phyloP scores from a whole-genome alignment of 2,888 invertebrate genomes.

The Plebejus argus region DNA sequence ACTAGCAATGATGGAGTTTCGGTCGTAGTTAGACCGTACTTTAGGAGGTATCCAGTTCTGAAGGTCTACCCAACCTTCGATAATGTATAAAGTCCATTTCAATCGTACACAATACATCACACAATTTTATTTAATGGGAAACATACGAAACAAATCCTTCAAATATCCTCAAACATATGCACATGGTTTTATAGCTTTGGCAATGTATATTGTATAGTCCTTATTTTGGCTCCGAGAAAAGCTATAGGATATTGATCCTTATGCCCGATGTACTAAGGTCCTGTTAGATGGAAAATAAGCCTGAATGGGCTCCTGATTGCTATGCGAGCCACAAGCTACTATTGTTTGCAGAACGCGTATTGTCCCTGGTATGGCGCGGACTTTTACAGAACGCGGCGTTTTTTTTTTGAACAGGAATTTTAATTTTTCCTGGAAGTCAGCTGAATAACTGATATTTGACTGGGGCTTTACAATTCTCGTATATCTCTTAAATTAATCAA shows the following conservation, averaged over 20 bases:
- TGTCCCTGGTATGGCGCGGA: slow-evolving; percentile 56
- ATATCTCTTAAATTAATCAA: not conserved
- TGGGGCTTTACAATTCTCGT: not conserved
- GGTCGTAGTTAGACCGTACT: no score
- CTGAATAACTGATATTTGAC: slow-evolving; percentile 3
- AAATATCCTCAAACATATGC: not conserved
- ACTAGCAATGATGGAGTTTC: no score
- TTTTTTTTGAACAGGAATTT: slow-evolving; percentile 32
- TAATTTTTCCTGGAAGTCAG: slow-evolving; percentile 26
- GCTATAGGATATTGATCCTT: not conserved
- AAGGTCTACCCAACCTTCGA: no score
- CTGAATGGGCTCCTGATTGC: slow-evolving; percentile 56
- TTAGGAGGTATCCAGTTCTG: no score
- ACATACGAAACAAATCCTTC: slow-evolving; percentile 1
- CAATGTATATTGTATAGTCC: slow-evolving; percentile 45
- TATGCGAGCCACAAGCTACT: slow-evolving; percentile 64
- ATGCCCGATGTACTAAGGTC: not conserved
- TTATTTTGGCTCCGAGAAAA: not conserved
- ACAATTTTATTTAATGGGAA: not conserved
- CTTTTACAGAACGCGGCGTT: slow-evolving; percentile 54
- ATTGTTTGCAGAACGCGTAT: slow-evolving; percentile 66
- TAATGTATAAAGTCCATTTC: no score
- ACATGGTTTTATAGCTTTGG: slow-evolving; percentile 38
- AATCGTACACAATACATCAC: not conserved
- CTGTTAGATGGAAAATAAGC: not conserved